These are phyloP conservation scores for Coregonus clupeaformis DNA, from an alignment of 2,113 vertebrate species.

Conservation along the genomic window DNA sequence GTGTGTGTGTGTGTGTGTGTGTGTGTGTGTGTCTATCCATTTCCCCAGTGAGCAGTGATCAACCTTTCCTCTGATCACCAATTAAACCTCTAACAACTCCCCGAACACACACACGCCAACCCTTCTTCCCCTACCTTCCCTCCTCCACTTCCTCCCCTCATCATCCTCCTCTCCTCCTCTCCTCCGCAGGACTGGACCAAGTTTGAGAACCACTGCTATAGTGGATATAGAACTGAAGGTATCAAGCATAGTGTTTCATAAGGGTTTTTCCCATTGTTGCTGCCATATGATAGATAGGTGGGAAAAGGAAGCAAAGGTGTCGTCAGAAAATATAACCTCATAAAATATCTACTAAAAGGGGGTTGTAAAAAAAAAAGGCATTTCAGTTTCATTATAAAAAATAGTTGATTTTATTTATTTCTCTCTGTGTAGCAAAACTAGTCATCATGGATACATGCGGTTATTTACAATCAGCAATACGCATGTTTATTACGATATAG, in stretches of 20 bases:
- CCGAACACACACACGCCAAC: not conserved
- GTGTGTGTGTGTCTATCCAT: not conserved
- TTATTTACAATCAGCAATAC: constrained; percentile 83
- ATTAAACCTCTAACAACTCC: not conserved
- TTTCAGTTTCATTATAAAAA: constrained; percentile 76
- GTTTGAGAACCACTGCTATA: too few relatives aligned
- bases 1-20: not conserved
- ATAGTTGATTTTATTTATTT: constrained; percentile 84
- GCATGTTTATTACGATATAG: constrained; percentile 73
- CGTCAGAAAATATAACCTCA: too few relatives aligned
- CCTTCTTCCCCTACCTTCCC: not conserved
- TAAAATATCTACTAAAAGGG: too few relatives aligned
- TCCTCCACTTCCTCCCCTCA: not conserved
- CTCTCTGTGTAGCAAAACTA: constrained; percentile 82
- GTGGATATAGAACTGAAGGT: too few relatives aligned
- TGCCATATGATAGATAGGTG: too few relatives aligned
- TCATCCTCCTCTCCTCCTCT: too few relatives aligned
- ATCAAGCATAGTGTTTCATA: too few relatives aligned
- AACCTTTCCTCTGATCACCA: constrained; percentile 8
- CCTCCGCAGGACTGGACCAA: too few relatives aligned
- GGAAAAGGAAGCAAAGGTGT: too few relatives aligned
- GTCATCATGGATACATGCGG: constrained; percentile 74
- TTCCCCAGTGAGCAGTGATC: not conserved
- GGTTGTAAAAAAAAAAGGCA: too few relatives aligned
- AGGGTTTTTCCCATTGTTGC: too few relatives aligned